phyloP scores from a whole-genome alignment of 2,888 invertebrate genomes.

The Cyclophora punctaria region DNA sequence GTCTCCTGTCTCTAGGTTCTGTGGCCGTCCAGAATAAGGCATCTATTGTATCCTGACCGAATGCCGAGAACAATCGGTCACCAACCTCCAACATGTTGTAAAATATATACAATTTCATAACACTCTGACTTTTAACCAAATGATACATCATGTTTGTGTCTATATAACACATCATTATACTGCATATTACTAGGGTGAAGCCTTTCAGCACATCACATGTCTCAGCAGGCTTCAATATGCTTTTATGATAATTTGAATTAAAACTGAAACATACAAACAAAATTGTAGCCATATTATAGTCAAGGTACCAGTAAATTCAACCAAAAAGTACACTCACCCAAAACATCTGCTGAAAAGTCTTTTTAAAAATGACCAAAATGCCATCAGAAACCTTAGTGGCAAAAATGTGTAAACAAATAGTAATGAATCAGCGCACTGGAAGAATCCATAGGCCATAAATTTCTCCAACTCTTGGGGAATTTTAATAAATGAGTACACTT shows the following conservation, averaged over 20 bases:
- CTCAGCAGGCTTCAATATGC: slow-evolving; percentile 88
- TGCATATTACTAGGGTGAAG: slow-evolving; percentile 87
- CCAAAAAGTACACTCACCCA: slow-evolving; percentile 68
- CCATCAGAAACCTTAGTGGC: slow-evolving; percentile 92
- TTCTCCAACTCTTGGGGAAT: slow-evolving; percentile 94
- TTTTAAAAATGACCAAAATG: slow-evolving; percentile 85
- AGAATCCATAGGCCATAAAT: slow-evolving; percentile 94
- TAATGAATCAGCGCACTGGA: slow-evolving; percentile 98
- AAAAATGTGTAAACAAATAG: slow-evolving; percentile 98
- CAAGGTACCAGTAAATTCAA: background rate
- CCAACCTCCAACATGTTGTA: slow-evolving; percentile 99
- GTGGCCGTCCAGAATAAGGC: slow-evolving; percentile 99
- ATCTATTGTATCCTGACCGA: slow-evolving; percentile 98
- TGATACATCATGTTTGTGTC: slow-evolving; percentile 99
- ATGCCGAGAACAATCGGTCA: slow-evolving; percentile 95
- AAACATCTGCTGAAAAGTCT: slow-evolving; percentile 84
- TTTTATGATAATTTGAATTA: slow-evolving; percentile 54
- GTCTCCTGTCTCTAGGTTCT: slow-evolving; percentile 88
- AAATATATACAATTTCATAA: slow-evolving; percentile 99
- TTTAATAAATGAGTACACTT: slow-evolving; percentile 97
- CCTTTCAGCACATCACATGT: slow-evolving; percentile 97
- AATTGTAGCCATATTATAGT: no score
- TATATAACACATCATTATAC: slow-evolving; percentile 90
- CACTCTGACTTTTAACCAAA: slow-evolving; percentile 96
- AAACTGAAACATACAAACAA: no score